Conservation (phyloP, 2,113 vertebrate genomes). For the Spheniscus mendiculus region DNA sequence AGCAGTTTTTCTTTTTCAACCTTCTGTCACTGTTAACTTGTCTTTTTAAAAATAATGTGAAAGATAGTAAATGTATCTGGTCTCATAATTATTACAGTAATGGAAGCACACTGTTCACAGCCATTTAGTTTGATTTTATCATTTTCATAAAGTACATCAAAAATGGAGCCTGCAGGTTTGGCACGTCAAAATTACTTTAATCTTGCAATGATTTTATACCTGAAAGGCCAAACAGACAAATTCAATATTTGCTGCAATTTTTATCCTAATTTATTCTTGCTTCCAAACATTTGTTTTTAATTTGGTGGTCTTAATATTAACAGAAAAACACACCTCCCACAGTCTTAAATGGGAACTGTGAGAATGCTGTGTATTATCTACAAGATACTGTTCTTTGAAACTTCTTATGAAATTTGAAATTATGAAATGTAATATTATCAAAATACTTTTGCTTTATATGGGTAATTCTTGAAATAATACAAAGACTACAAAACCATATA, state of each 20-base stretch:
- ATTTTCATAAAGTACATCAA: neutral
- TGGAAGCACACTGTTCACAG: neutral
- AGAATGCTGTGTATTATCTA: neutral
- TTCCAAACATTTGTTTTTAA: neutral
- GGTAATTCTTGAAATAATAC: neutral
- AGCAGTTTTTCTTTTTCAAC: neutral
- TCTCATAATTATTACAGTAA: neutral
- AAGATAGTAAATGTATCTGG: neutral
- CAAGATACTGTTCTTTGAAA: neutral
- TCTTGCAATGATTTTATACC: neutral
- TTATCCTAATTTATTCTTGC: neutral
- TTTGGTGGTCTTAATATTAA: neutral
- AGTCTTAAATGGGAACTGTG: neutral
- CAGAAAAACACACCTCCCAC: neutral
- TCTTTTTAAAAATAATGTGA: neutral
- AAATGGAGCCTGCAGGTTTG: neutral
- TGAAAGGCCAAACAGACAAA: neutral
- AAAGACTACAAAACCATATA: neutral
- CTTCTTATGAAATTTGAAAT: neutral
- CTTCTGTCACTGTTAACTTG: neutral
- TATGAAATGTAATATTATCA: neutral
- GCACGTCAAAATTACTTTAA: neutral
- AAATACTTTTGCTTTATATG: neutral
- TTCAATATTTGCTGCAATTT: neutral
- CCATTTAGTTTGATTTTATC: neutral